Conservation (phyloP, 1,140 invertebrate genomes). For the Drosophila ercepeae region DNA sequence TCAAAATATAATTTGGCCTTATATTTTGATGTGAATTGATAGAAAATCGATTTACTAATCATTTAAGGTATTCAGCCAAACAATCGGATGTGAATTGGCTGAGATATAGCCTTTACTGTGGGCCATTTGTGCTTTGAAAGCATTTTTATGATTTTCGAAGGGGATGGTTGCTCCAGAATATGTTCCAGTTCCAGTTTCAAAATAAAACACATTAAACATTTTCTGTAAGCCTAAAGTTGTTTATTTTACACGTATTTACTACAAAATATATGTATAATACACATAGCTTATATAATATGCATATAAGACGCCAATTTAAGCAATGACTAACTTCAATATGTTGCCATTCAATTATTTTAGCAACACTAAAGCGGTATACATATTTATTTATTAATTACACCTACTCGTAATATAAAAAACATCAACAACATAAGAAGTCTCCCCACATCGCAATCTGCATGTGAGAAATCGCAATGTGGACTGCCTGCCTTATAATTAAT, state of each 20-base stretch:
- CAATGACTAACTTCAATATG: slow-evolving; percentile 33
- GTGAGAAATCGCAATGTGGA: slow-evolving; percentile 9
- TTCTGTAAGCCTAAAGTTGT: slow-evolving; percentile 62
- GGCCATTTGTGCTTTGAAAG: no score
- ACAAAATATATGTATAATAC: slow-evolving; percentile 53
- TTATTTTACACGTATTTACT: slow-evolving; percentile 71
- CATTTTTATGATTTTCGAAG: no score
- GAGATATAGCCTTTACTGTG: no score
- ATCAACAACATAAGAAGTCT: slow-evolving; percentile 48
- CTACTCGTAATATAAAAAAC: slow-evolving; percentile 27
- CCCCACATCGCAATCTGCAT: slow-evolving; percentile 8
- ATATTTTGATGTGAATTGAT: no score
- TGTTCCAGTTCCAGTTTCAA: slow-evolving; percentile 11
- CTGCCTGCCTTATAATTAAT: slow-evolving; percentile 14
- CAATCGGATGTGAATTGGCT: no score
- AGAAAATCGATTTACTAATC: no score
- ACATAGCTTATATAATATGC: slow-evolving; percentile 57
- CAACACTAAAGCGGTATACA: slow-evolving; percentile 33
- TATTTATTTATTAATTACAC: slow-evolving; percentile 5
- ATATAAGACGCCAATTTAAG: slow-evolving; percentile 46
- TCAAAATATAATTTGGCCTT: no score
- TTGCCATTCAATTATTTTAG: slow-evolving; percentile 29
- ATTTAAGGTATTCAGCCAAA: no score
- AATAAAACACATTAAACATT: slow-evolving; percentile 7
- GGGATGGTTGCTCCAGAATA: no score